Conservation (phyloP, 2,113 vertebrate species). For the Hucho hucho region DNA sequence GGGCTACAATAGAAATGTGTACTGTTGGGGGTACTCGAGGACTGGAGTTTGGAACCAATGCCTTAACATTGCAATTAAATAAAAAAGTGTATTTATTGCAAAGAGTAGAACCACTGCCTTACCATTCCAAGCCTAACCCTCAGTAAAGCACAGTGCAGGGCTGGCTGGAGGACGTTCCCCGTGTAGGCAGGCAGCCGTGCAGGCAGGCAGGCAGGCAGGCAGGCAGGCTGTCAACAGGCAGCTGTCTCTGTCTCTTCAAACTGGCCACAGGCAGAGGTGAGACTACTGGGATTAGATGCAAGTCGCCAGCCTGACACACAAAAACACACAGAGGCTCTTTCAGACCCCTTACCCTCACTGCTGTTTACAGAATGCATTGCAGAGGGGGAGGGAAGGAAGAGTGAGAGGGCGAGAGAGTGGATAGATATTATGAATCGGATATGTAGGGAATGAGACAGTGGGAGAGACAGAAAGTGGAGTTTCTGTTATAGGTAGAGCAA, state of each 20-base stretch:
- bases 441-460: too few relatives aligned
- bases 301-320: constrained; percentile 27
- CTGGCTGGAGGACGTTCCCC: not conserved
- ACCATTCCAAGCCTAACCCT: not conserved
- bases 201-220: not conserved
- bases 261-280: constrained; percentile 19
- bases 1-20: too few relatives aligned
- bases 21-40: too few relatives aligned
- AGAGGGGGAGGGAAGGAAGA: too few relatives aligned
- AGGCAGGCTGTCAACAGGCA: constrained; percentile 20
- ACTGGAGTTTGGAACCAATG: too few relatives aligned
- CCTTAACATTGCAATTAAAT: too few relatives aligned
- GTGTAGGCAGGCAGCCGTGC: not conserved
- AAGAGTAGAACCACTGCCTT: too few relatives aligned
- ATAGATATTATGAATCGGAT: too few relatives aligned
- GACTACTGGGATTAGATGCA: constrained; percentile 36
- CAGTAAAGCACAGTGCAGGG: not conserved
- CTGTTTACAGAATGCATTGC: constrained; percentile 20
- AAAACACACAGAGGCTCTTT: not conserved
- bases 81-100: too few relatives aligned
- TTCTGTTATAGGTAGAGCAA: too few relatives aligned
- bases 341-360: not conserved
- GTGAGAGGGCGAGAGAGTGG: too few relatives aligned
- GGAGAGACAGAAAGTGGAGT: too few relatives aligned
- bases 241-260: constrained; percentile 9